These are phyloP conservation scores for Maniola hyperantus DNA, from an alignment of 2,888 invertebrate species.

Conservation along the genomic window DNA sequence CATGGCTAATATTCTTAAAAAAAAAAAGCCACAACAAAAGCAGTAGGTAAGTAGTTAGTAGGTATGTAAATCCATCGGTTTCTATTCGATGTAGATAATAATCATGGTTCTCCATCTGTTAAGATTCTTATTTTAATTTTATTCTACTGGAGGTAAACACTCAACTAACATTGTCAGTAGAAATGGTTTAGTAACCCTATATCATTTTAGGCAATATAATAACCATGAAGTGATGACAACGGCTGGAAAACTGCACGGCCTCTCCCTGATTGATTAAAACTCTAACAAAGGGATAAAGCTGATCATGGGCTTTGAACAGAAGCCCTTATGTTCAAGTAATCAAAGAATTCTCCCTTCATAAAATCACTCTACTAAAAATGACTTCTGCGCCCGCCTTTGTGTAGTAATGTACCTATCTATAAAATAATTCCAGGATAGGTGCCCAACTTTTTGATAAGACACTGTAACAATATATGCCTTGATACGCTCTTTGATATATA, in stretches of 20 bases:
- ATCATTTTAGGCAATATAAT: conserved; percentile 21
- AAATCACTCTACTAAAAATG: conserved; percentile 65
- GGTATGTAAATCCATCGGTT: no score
- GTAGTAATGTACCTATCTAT: conserved; percentile 28
- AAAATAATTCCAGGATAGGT: conserved; percentile 17
- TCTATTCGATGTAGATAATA: no score
- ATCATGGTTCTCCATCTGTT: no score
- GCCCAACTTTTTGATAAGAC: no score
- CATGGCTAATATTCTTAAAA: no score
- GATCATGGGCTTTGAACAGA: conserved; percentile 75
- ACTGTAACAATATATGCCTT: no score
- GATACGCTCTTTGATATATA: no score
- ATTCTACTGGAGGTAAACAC: no score
- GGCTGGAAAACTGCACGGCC: conserved; percentile 46
- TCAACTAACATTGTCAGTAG: not conserved
- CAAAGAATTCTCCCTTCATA: conserved; percentile 70
- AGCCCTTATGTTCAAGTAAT: conserved; percentile 77
- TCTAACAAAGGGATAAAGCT: conserved; percentile 78
- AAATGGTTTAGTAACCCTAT: conserved; percentile 4
- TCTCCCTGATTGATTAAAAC: conserved; percentile 80
- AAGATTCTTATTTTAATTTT: no score
- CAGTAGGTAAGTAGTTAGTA: no score
- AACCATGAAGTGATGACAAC: conserved; percentile 38
- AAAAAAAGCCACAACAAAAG: no score
- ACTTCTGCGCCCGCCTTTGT: conserved; percentile 48